phyloP scores from a whole-genome alignment of 2,888 invertebrate genomes.

The Crocallis elinguaria region DNA sequence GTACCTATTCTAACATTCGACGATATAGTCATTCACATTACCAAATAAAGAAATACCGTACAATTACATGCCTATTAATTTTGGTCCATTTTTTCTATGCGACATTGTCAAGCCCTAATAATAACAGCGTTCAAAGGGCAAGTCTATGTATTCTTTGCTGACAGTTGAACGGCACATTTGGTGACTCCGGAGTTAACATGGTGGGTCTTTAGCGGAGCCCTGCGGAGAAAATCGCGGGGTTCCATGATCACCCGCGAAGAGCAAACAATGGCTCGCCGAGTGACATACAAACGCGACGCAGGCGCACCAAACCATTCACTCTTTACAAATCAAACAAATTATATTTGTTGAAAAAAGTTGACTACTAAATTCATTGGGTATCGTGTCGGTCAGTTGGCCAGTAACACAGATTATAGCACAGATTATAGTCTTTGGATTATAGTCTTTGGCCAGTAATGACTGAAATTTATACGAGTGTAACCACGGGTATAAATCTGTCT shows the following conservation, averaged over 20 bases:
- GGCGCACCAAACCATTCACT: conserved; percentile 66
- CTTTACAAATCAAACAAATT: conserved; percentile 83
- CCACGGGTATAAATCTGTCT: no score
- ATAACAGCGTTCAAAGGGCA: conserved; percentile 64
- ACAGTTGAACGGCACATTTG: conserved; percentile 67
- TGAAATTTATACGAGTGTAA: conserved; percentile 30
- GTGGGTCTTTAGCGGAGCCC: conserved; percentile 79
- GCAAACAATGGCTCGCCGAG: conserved; percentile 68
- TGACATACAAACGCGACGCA: conserved; percentile 60
- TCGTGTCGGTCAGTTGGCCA: conserved; percentile 34
- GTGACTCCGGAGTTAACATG: conserved; percentile 74
- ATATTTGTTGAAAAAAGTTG: conserved; percentile 75
- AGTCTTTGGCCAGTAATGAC: conserved; percentile 33
- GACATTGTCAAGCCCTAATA: conserved; percentile 49
- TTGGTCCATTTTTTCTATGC: conserved; percentile 35
- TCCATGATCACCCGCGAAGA: conserved; percentile 75
- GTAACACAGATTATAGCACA: no score
- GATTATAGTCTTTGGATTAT: no score
- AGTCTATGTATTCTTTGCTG: conserved; percentile 59
- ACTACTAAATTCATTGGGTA: conserved; percentile 63
- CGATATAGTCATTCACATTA: background rate
- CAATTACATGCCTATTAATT: conserved; percentile 34
- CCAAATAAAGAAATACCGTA: background rate
- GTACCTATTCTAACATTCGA: background rate
- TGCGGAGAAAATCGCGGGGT: conserved; percentile 79